Conservation (phyloP, 1,140 invertebrate genomes). For the Plectrocnemia conspersa region DNA sequence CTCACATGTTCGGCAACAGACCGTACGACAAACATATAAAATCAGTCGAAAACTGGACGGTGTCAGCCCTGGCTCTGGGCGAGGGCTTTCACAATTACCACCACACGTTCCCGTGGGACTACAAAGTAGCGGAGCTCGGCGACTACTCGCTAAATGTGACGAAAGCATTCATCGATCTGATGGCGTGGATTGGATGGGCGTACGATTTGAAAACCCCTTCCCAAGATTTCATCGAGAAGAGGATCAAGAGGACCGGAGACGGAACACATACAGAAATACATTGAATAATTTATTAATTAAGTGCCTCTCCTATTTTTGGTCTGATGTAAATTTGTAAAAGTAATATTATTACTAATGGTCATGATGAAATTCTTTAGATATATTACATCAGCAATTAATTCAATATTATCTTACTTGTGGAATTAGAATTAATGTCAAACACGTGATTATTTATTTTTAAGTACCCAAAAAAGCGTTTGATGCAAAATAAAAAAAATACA, state of each 20-base stretch:
- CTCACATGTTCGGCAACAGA: constrained; percentile 61
- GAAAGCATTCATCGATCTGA: constrained; percentile 79
- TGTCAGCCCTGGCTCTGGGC: constrained; percentile 67
- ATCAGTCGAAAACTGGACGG: constrained; percentile 66
- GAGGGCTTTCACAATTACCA: constrained; percentile 96
- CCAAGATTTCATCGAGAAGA: constrained; percentile 52
- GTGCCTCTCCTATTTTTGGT: too few species aligned
- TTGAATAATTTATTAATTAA: too few species aligned
- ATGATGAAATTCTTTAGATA: too few species aligned
- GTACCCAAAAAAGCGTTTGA: too few species aligned
- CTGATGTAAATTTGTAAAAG: too few species aligned
- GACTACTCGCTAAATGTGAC: constrained; percentile 77
- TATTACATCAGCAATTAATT: too few species aligned
- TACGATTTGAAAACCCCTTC: constrained; percentile 69
- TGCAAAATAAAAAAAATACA: too few species aligned
- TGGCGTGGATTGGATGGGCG: constrained; percentile 69
- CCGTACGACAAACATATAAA: constrained; percentile 69
- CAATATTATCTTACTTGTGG: too few species aligned
- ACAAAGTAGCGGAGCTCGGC: constrained; percentile 79
- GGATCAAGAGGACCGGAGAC: constrained; percentile 61
- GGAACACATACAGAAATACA: constrained; percentile 53
- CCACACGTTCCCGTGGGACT: constrained; percentile 94
- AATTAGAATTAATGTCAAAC: too few species aligned
- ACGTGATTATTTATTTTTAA: too few species aligned
- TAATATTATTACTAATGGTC: too few species aligned